These are phyloP conservation scores for Bubo blakistoni DNA, from an alignment of 2,113 vertebrate genomes.

Conservation along the genomic window DNA sequence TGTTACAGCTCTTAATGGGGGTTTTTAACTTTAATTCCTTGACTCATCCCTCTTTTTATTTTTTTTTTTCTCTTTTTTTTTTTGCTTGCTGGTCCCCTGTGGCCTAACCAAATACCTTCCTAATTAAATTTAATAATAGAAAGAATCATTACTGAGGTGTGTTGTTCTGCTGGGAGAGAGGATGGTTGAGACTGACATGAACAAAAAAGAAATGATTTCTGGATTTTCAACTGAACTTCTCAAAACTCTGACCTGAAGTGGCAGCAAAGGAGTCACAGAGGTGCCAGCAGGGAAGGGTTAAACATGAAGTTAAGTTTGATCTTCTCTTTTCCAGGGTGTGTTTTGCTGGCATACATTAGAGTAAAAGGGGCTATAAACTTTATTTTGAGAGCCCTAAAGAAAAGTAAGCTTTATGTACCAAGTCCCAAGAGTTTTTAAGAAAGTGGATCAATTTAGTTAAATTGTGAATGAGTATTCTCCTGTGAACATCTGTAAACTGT, in stretches of 20 bases:
- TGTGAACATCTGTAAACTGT: slow-evolving; percentile 51
- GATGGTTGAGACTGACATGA: neutral
- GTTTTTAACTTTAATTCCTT: slow-evolving; percentile 20
- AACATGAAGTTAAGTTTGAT: neutral
- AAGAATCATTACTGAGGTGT: neutral
- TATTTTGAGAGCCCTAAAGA: neutral
- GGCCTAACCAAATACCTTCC: slow-evolving; percentile 20
- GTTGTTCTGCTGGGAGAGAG: neutral
- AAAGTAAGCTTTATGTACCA: neutral
- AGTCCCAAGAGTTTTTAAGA: slow-evolving; percentile 15
- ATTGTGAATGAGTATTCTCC: slow-evolving; percentile 29
- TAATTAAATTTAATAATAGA: slow-evolving; percentile 61
- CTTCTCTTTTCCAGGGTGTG: neutral
- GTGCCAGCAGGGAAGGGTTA: neutral
- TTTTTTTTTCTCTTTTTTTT: neutral
- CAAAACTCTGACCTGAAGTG: neutral
- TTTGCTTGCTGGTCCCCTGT: neutral
- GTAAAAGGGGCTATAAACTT: neutral
- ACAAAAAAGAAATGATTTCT: neutral
- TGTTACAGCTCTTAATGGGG: neutral
- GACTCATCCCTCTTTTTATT: neutral
- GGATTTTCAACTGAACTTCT: neutral
- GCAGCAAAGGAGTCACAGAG: neutral
- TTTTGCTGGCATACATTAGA: neutral
- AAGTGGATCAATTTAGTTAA: slow-evolving; percentile 11